These are phyloP conservation scores for Myathropa florea DNA, from an alignment of 2,888 invertebrate species.

Conservation along the genomic window DNA sequence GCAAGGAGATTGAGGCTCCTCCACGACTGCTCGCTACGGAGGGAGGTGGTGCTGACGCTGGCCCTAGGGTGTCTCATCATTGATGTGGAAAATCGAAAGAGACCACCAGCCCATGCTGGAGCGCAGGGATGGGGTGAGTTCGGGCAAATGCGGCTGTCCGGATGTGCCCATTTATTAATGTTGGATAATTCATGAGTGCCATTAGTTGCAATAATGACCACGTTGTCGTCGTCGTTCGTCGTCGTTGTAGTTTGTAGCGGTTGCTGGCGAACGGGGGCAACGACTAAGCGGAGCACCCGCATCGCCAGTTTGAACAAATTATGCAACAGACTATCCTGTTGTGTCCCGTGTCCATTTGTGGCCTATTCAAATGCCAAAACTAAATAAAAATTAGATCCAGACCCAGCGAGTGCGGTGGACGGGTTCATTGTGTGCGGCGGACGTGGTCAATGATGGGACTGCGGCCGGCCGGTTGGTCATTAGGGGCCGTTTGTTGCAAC, in stretches of 20 bases:
- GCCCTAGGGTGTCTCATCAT: constrained; percentile 20
- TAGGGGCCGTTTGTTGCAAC: constrained; percentile 60
- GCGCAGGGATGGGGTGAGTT: constrained; percentile 9
- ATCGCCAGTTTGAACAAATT: constrained; percentile 26
- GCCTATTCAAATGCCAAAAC: constrained; percentile 65
- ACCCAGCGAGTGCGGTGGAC: background rate
- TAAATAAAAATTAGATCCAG: constrained; percentile 54
- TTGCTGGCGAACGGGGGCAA: background rate
- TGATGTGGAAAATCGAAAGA: constrained; percentile 63
- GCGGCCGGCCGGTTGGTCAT: constrained; percentile 48
- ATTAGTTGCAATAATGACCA: constrained; percentile 76
- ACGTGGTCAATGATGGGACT: constrained; percentile 33
- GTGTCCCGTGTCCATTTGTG: constrained; percentile 62
- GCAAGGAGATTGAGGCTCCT: constrained; percentile 45
- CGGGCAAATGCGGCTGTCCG: constrained; percentile 51
- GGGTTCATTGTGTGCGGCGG: constrained; percentile 36
- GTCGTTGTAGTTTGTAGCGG: constrained; percentile 1
- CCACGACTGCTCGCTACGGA: constrained; percentile 21
- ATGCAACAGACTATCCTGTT: constrained; percentile 64
- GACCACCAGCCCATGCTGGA: background rate
- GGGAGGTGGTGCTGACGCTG: background rate
- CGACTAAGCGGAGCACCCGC: background rate
- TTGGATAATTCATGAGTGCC: constrained; percentile 76
- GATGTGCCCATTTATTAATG: constrained; percentile 70
- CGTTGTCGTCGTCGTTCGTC: constrained; percentile 11